Base-by-base conservation (phyloP, 2,888 invertebrate species). In the Germaria angustata region DNA sequence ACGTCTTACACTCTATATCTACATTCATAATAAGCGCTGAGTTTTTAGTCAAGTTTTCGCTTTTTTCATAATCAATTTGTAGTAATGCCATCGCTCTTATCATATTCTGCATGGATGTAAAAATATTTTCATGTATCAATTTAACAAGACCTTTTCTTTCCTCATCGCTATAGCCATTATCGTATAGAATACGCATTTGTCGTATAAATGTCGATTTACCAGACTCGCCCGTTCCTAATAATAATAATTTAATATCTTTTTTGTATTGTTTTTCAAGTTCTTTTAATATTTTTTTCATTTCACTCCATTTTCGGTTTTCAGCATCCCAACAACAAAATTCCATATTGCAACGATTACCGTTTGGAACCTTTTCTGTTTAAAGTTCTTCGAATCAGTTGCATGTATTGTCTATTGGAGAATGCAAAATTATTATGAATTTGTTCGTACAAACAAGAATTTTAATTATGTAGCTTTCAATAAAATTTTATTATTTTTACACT, bases 171-270 rank as follows among this genome's bases (percentile, higher is more conserved):
- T 46, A 82, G 4, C 82, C 82, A 24, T 75, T 71, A 17, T 69
- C 39, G 22, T 79, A 76, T 8, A 82, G 4, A 53, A 82, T 82
- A 8, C 69, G 63, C 82, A 82, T 82, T 75, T 82, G 82, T 9
- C 79, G 55, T 44, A 79, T 71, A 63, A 82, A 82, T 24, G 82
- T 82, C 4, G 82, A 79, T 65, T 82, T 82, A 0, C 82, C 82
- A 7, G 82, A 79, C 28, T 79, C 82, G 0, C 79, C 82, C 34
- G 75, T 79, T 5, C 82, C 82, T 8, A 79, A 39, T 22, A 82
- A 59, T 4, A 82, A 36, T 15, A 82, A 66, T 57, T 79, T 82
- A 3, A 79, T 76, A 39, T 82, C 79, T 55, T 65, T 69, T 13
- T 55, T 57, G 13, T 79, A 55, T 59, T 71, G 44, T 9, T 55